Evolutionary conservation across 2,888 invertebrate genomes (phyloP).

Genomic region (Lysandra coridon): DNA sequence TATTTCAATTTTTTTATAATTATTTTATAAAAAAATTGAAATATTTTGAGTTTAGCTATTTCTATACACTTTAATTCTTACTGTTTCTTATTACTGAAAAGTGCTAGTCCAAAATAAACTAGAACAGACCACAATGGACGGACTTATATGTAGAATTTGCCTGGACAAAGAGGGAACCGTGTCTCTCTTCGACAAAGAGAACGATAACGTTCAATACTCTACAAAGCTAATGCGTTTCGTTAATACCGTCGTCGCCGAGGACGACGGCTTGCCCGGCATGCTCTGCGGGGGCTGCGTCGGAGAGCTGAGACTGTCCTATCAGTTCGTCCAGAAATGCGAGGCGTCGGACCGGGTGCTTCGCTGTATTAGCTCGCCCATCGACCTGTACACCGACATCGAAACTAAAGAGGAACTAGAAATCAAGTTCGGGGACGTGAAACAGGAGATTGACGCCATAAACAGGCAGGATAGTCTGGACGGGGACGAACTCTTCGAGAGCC

Average conservation of each 20-base stretch:
- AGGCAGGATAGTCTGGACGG: constrained; percentile 38
- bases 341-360: constrained; percentile 61
- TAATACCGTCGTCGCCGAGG: constrained; percentile 55
- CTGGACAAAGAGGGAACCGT: constrained; percentile 57
- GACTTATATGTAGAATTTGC: constrained; percentile 62
- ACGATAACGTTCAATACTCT: constrained; percentile 55
- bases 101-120: background rate
- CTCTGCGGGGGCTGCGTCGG: constrained; percentile 60
- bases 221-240: constrained; percentile 63
- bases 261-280: constrained; percentile 62
- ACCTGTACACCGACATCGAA: constrained; percentile 42
- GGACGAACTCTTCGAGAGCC: constrained; percentile 38
- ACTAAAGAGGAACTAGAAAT: constrained; percentile 41
- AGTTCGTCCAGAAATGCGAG: constrained; percentile 64
- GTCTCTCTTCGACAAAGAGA: constrained; percentile 56
- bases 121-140: constrained; percentile 37
- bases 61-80: constrained; percentile 55
- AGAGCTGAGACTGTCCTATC: constrained; percentile 57
- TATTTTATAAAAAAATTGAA: no score
- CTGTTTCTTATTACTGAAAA: background rate
- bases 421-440: constrained; percentile 48
- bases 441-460: constrained; percentile 45
- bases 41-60: constrained; percentile 38
- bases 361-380: constrained; percentile 46
- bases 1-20: no score